Conservation (phyloP, 2,797 vertebrate genomes). For the Sparidentex hasta region DNA sequence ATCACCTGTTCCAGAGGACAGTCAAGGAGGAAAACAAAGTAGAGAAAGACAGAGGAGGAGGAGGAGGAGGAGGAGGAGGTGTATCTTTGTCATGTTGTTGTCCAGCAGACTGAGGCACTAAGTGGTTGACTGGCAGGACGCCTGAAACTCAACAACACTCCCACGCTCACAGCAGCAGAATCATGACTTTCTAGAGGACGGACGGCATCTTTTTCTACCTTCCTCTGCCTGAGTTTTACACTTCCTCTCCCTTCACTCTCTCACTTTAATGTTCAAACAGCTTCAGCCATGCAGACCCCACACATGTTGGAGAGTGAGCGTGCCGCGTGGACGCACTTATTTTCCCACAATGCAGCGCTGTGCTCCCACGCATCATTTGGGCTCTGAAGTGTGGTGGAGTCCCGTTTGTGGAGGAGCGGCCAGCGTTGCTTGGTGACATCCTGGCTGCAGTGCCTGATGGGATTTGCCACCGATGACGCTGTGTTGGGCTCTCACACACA, state of each 20-base stretch:
- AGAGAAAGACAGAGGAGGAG: background rate
- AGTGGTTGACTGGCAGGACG: slow-evolving; percentile 45
- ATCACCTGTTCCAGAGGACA: background rate
- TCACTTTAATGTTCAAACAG: background rate
- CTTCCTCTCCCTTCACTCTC: background rate
- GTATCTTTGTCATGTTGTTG: slow-evolving; percentile 20
- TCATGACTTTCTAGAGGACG: background rate
- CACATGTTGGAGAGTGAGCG: background rate
- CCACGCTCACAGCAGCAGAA: background rate
- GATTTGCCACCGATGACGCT: slow-evolving; percentile 36
- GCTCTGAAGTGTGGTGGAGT: background rate
- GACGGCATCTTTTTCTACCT: background rate
- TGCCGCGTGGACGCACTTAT: background rate
- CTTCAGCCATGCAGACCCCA: no score
- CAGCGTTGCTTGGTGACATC: slow-evolving; percentile 16
- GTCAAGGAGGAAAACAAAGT: background rate
- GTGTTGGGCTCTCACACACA: background rate
- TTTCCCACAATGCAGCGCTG: background rate
- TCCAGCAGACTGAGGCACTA: slow-evolving; percentile 32
- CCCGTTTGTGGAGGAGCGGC: background rate
- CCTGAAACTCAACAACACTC: slow-evolving; percentile 26
- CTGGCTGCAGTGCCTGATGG: slow-evolving; percentile 40
- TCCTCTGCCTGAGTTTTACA: background rate
- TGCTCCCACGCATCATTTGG: background rate
- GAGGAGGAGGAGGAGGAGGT: slow-evolving; percentile 13